Evolutionary conservation across 2,888 invertebrate genomes (phyloP), one percentile per base, ranked within the genome.

Genomic region (Patella caerulea): DNA sequence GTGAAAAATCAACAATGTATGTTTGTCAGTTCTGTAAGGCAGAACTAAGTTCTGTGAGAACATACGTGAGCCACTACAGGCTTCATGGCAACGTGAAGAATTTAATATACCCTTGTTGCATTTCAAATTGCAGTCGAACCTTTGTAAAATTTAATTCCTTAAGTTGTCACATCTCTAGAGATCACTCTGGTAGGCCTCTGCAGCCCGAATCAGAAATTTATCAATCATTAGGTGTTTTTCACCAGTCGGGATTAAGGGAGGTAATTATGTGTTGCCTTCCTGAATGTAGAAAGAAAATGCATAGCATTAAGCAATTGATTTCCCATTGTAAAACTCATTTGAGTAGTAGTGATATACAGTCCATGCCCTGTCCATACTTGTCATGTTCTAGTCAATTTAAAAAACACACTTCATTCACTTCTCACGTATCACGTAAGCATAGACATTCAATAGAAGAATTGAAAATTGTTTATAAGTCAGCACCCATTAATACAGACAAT

Each of bases 11-110:
- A 24, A 24, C 24, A 24, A 24, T 56, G 56, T 56, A 56, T 56
- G 56, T 56, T 56, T 56, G 56, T 56, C 56, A 56, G n/a, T 56
- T 56, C 56, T 56, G 56, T 56, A n/a, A 56, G n/a, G n/a, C 15
- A n/a, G 56, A 56, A 56, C n/a, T 56, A 11, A 56, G 15, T 14
- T 56, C 56, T 56, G 56, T 56, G n/a, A 56, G n/a, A n/a, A n/a
- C 17, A 15, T 56, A 56, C n/a, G 56, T 56, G 15, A n/a, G 56
- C n/a, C 56, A 56, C 56, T 56, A 56, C 56, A 15, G 56, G n/a
- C 56, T 56, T 56, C 56, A 56, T 56, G 17, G 56, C 12, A 56
- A 56, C 56, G 56, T 56, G 56, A 56, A 56, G n/a, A 56, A 56
- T 56, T 56, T 56, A 56, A n/a, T 56, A 56, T 56, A 17, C 56